Evolutionary conservation across 2,113 vertebrate genomes (phyloP), one percentile per base, ranked within the genome.

Genomic region (Colaptes auratus): DNA sequence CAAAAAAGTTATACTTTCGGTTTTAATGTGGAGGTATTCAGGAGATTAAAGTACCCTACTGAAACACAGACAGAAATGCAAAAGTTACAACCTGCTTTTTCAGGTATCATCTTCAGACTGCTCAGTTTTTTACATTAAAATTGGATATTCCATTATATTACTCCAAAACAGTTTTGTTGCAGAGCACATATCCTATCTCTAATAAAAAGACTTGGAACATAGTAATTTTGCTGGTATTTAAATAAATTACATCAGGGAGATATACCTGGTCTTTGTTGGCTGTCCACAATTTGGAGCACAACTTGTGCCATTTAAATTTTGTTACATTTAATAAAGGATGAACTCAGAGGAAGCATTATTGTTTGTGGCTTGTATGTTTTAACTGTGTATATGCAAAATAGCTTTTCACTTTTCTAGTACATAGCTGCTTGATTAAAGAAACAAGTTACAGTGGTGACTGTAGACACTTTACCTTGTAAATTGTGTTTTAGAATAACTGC

Each of bases 381-480:
- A 96, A 88, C 87, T 0, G 3, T 72, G 80, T 74, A 44, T 82
- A 93, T 92, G 88, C 86, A 94, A 94, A 96, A 89, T 59, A 91
- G 55, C 80, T 82, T 94, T 96, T 96, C 96, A 78, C 33, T 93
- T 84, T 94, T 82, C 93, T 93, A 58, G 90, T 96, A 91, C 79
- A 55, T 59, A 79, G 93, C 93, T 97, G 66, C 80, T 82, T 96
- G 92, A 95, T 97, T 97, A 96, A 92, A 96, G 95, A 90, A 96
- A 94, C 94, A 95, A 95, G 92, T 93, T 96, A 91, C 89, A 95
- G 75, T 90, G 82, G 92, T 97, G 95, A 97, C 93, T 96, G 94
- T 78, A 96, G 93, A 97, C 96, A 96, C 85, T 95, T 97, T 96
- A 97, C 94, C 95, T 95, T 97, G 96, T 96, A 97, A 97, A 97